Conservation (phyloP, 2,888 invertebrate genomes). For the Eupithecia subfuscata region DNA sequence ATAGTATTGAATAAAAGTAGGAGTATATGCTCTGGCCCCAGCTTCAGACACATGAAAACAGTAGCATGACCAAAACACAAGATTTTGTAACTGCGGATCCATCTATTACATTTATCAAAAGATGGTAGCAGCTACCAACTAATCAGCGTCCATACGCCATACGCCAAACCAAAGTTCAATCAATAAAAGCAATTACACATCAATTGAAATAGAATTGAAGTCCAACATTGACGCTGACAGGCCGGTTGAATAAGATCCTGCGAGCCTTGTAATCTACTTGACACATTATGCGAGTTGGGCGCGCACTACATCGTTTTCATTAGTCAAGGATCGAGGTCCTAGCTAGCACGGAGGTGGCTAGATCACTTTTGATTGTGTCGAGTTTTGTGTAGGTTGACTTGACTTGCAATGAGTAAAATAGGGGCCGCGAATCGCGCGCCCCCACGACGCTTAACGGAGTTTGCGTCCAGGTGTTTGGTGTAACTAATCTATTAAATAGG, state of each 20-base stretch:
- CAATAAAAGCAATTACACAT: constrained; percentile 12
- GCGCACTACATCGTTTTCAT: constrained; percentile 49
- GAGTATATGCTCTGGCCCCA: background rate
- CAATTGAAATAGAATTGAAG: constrained; percentile 18
- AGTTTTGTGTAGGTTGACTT: background rate
- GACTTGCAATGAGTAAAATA: no score
- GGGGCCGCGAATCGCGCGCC: no score
- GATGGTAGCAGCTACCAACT: background rate
- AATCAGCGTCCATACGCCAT: background rate
- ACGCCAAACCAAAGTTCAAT: constrained; percentile 2
- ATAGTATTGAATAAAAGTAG: background rate
- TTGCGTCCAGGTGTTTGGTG: no score
- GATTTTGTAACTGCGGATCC: background rate
- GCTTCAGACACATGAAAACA: background rate
- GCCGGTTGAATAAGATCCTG: constrained; percentile 30
- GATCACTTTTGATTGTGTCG: constrained; percentile 5
- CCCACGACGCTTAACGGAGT: no score
- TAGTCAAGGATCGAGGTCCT: constrained; percentile 43
- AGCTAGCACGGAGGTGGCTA: constrained; percentile 4
- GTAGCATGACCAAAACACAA: background rate
- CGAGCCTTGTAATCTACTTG: constrained; percentile 36
- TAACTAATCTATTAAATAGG: no score
- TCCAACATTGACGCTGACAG: constrained; percentile 19
- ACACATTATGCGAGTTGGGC: constrained; percentile 38
- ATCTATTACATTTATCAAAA: background rate